Evolutionary conservation across 2,888 invertebrate genomes (phyloP), one percentile per base, ranked within the genome.

Genomic region (Perizoma flavofasciatum): DNA sequence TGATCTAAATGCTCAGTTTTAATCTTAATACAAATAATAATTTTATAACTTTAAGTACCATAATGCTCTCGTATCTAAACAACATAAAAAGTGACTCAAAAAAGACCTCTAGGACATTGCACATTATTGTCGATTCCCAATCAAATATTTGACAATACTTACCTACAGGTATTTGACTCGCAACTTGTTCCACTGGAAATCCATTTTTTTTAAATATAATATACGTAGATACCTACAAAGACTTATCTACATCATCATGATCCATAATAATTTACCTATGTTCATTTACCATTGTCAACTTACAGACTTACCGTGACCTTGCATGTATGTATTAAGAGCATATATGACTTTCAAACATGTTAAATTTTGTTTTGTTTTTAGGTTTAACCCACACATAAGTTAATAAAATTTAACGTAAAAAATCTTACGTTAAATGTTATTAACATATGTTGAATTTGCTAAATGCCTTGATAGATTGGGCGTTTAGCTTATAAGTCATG

Each of bases 1-100:
- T 61, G 73, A 73, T 70, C 66, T 75, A 78, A 78, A 68, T 67
- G 68, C 66, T 54, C 7, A 34, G 52, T 52, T 50, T 32, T 37
- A 60, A 10, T 0, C 6, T 35, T 11, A 39, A 49, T 53, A 53
- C 48, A 48, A 49, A n/a, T n/a, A n/a, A n/a, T n/a, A n/a, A n/a
- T n/a, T n/a, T n/a, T n/a, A n/a, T n/a, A 55, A 44, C 10, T 6
- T 51, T 59, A 61, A 60, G 61, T 61, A 56, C 61, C 43, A 35
- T 9, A 5, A 33, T 32, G 35, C 6, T 37, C 5, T 7, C 5
- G 4, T 37, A 5, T 1, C 37, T 37, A 37, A 1, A 37, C 6
- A 35, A 51, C 11, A 5, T n/a, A 9, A 0, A 34, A 44, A 32
- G 55, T 39, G 50, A 51, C 43, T 48, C 5, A 34, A 41, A 35